A percentile compares a stretch with the other conserved stretches of the same genome.
phyloP scores from a whole-genome alignment of 2,888 invertebrate genomes.

The Pemphredon lugubris region DNA sequence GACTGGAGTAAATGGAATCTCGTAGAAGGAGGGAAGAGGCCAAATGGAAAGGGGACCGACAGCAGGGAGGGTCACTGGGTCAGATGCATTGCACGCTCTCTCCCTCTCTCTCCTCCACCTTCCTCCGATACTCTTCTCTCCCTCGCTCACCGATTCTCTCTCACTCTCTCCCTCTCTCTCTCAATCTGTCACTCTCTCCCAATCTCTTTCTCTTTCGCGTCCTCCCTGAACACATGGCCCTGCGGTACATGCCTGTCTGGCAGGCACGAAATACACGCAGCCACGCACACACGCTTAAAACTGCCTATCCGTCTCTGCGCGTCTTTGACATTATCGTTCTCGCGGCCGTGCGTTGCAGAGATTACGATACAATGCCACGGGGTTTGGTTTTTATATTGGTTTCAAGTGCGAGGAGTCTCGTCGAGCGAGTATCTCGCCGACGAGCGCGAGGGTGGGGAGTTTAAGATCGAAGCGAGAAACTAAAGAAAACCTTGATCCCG shows the following conservation, averaged over 20 bases:
- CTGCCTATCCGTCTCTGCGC: constrained; percentile 11
- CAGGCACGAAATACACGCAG: constrained; percentile 35
- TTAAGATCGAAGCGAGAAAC: no score
- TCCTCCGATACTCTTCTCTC: constrained; percentile 40
- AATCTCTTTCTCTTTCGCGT: constrained; percentile 55
- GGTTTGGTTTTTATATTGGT: no score
- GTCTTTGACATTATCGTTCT: constrained; percentile 30
- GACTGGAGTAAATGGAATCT: constrained; percentile 46
- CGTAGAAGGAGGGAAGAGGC: constrained; percentile 35
- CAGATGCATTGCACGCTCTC: constrained; percentile 74
- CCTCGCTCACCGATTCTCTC: constrained; percentile 19
- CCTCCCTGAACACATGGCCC: constrained; percentile 74
- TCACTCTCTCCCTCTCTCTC: constrained; percentile 46
- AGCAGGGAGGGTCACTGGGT: constrained; percentile 78
- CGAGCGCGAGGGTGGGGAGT: no score
- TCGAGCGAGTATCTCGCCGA: no score
- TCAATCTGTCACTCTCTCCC: constrained; percentile 46
- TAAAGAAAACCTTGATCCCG: no score
- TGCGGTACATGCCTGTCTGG: constrained; percentile 55
- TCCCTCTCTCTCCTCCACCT: constrained; percentile 49
- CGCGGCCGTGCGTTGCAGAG: neutral
- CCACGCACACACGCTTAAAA: constrained; percentile 18
- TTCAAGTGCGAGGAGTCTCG: neutral
- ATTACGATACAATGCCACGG: constrained; percentile 16
- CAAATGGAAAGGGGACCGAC: constrained; percentile 50